A percentile compares a stretch with the other conserved stretches of the same genome.
Evolutionary conservation across 2,888 invertebrate genomes (phyloP).

Genomic region (Galeopsomyia nigrocyanea): DNA sequence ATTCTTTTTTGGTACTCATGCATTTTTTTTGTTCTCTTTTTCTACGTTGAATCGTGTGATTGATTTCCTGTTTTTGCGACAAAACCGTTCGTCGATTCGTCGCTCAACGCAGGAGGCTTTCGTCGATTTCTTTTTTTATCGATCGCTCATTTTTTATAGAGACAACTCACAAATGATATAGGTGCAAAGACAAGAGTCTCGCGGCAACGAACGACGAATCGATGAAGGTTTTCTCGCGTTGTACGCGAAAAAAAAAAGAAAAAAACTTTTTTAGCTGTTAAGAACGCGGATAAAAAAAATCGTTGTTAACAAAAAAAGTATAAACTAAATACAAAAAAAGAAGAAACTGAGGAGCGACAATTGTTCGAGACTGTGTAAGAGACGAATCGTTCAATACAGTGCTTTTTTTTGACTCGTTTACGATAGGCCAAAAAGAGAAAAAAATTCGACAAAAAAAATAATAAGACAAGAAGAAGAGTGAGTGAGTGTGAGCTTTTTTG

Average conservation of each 20-base stretch:
- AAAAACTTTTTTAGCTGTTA: slow-evolving; percentile 13
- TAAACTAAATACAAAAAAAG: slow-evolving; percentile 10
- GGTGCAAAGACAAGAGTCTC: not conserved
- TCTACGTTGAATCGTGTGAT: slow-evolving; percentile 30
- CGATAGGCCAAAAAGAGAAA: slow-evolving; percentile 15
- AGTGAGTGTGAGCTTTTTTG: slow-evolving; percentile 30
- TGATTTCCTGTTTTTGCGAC: not conserved
- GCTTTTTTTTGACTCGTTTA: slow-evolving; percentile 36
- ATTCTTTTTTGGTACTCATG: no score
- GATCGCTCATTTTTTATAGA: slow-evolving; percentile 8
- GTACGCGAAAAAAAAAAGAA: not conserved
- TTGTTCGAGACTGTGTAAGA: slow-evolving; percentile 40
- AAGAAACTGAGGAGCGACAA: slow-evolving; percentile 1
- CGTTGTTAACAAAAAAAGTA: not conserved
- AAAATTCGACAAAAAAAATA: slow-evolving; percentile 1
- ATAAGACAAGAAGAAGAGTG: slow-evolving; percentile 4
- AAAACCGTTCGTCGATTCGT: no score
- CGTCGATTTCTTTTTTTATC: slow-evolving; percentile 7
- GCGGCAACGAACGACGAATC: not conserved
- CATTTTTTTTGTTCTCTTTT: slow-evolving; percentile 18
- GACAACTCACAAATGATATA: not conserved
- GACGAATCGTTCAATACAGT: slow-evolving; percentile 38
- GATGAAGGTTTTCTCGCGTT: not conserved
- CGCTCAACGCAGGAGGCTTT: no score
- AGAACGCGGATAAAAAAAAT: not conserved